Conservation (phyloP, 1,140 invertebrate species). For the Drosophila ercepeae region DNA sequence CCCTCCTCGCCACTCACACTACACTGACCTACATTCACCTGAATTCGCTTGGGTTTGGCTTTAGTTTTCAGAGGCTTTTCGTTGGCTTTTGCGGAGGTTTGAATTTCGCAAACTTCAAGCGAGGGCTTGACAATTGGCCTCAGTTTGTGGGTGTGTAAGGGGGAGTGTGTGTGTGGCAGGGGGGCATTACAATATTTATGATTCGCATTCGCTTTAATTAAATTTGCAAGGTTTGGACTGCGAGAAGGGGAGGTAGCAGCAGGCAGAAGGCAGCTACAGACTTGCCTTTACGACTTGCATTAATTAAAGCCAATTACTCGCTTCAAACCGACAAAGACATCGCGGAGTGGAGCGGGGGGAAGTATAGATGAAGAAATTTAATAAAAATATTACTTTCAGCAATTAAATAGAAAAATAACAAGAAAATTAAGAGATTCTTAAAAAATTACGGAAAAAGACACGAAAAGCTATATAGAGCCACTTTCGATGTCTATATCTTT, state of each 20-base stretch:
- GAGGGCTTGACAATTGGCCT: conserved; percentile 46
- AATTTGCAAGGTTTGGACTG: conserved; percentile 45
- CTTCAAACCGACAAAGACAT: conserved; percentile 22
- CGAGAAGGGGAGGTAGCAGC: conserved; percentile 1
- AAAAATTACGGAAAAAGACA: too few relatives aligned
- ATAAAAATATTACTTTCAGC: not conserved
- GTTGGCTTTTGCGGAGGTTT: conserved; percentile 1
- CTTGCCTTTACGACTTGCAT: conserved; percentile 75
- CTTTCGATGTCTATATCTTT: too few relatives aligned
- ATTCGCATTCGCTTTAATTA: conserved; percentile 75
- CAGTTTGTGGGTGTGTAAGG: not conserved
- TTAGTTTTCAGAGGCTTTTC: conserved; percentile 6
- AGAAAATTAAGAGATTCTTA: not conserved
- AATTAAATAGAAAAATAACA: not conserved
- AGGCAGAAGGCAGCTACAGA: not conserved
- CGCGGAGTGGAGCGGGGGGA: not conserved
- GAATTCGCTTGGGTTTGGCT: conserved; percentile 27
- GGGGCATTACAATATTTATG: conserved; percentile 69
- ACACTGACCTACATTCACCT: conserved; percentile 44
- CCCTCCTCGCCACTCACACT: conserved; percentile 2
- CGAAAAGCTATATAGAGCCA: too few relatives aligned
- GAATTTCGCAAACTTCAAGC: conserved; percentile 7
- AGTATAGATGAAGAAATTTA: not conserved
- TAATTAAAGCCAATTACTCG: conserved; percentile 71
- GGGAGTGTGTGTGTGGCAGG: not conserved